phyloP scores from a whole-genome alignment of 2,113 vertebrate species.

The Mormoops blainvillei region DNA sequence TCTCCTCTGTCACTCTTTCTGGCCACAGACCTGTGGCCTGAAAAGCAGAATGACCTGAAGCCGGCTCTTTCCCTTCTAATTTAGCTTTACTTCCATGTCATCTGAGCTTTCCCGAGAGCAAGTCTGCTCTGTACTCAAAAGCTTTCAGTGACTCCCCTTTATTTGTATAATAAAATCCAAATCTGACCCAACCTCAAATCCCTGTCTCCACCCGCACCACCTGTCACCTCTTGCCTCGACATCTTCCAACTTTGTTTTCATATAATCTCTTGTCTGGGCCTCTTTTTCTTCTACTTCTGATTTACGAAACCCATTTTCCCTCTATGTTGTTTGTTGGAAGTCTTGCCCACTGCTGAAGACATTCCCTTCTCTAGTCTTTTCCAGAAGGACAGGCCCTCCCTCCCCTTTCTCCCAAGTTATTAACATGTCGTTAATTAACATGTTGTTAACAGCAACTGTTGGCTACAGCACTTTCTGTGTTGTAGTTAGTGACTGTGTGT shows the following conservation, averaged over 20 bases:
- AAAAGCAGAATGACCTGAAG: neutral
- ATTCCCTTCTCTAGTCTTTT: neutral
- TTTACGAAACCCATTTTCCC: neutral
- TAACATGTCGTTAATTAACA: no score
- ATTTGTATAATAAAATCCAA: neutral
- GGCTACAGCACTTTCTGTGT: fast-evolving
- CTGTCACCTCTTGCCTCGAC: neutral
- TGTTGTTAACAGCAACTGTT: no score
- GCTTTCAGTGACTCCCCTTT: neutral
- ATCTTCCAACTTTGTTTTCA: neutral
- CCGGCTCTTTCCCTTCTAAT: neutral
- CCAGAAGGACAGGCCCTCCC: neutral
- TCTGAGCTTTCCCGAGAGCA: neutral
- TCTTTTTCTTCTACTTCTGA: neutral
- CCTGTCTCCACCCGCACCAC: fast-evolving
- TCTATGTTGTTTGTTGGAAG: neutral
- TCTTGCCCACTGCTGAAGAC: neutral
- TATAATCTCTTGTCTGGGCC: neutral
- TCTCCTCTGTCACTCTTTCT: neutral
- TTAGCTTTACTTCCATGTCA: neutral
- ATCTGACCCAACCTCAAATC: neutral
- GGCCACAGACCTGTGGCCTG: no score
- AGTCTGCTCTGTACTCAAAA: neutral
- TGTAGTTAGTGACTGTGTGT: fast-evolving
- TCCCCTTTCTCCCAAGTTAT: no score